Percentiles rank a stretch among this genome's conserved stretches.
Conservation (phyloP, 2,888 invertebrate genomes). For the Rotaria macrura region DNA sequence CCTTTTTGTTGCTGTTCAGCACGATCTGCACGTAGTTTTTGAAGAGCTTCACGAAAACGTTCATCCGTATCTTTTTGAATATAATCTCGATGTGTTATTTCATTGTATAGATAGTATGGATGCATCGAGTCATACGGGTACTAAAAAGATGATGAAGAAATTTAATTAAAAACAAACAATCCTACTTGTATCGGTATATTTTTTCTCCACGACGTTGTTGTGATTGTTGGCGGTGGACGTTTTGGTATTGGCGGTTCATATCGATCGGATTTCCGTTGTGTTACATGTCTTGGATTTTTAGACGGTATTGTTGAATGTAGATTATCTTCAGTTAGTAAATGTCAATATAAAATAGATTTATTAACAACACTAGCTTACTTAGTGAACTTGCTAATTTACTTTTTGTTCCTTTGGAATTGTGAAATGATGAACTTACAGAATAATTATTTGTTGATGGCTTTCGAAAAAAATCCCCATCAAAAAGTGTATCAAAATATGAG, state of each 20-base stretch:
- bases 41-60: constrained; percentile 14
- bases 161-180: neutral
- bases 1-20: neutral
- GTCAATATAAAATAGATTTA: neutral
- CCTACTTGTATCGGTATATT: neutral
- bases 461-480: neutral
- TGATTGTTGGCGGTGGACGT: neutral
- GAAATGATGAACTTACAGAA: neutral
- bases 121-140: neutral
- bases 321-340: neutral
- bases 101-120: neutral
- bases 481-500: neutral
- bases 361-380: neutral
- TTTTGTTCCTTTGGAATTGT: neutral
- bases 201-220: neutral
- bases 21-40: neutral
- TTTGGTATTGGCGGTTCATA: neutral
- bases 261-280: neutral
- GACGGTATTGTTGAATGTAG: neutral
- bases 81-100: neutral
- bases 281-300: neutral
- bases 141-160: neutral
- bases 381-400: neutral
- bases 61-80: neutral
- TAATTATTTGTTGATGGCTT: neutral